Base-by-base conservation (phyloP, 2,888 invertebrate species). In the Scrobipalpa costella region DNA sequence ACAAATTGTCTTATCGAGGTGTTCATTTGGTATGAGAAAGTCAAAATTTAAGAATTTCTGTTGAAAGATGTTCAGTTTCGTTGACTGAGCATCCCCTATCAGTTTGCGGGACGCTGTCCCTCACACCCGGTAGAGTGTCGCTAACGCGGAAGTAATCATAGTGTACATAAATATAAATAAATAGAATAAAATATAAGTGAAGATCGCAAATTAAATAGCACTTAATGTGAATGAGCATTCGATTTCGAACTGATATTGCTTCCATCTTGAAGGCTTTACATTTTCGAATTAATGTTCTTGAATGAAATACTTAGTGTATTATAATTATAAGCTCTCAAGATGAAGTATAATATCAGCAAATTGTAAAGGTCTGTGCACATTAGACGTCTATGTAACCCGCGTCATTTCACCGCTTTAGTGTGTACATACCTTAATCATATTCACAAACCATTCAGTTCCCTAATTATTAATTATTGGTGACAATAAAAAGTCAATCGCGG, bases 401-500 rank as follows among this genome's bases (percentile, higher is more conserved):
- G 64, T 69, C 69, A 70, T 66, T 69, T 63, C 69, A 69, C 52
- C 67, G 63, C 70, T 72, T 71, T 75, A 72, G 69, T 77, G 76
- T 81, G 83, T 80, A 79, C 78, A 78, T 74, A 76, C 73, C 73
- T 78, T 71, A 64, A 61, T 55, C 57, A 57, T 71, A 64, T 62
- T 55, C 57, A 57, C 49, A 52, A 62, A 67, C 63, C 40, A 66
- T 66, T 62, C 69, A 60, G 50, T 68, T 65, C 57, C 64, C 65
- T 66, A 60, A 69, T 67, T 68, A 67, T 58, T 63, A 34, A 68
- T 63, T 68, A 74, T 75, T 74, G 72, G 71, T 80, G 83, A 85
- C 83, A 84, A 81, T 85, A 80, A 83, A 71, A 69, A 78, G 82
- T 84, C 81, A 81, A 82, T 81, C 77, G 76, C 75, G 76, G 79